Evolutionary conservation across 2,797 vertebrate genomes (phyloP).

Genomic region (Sebastes goodei): DNA sequence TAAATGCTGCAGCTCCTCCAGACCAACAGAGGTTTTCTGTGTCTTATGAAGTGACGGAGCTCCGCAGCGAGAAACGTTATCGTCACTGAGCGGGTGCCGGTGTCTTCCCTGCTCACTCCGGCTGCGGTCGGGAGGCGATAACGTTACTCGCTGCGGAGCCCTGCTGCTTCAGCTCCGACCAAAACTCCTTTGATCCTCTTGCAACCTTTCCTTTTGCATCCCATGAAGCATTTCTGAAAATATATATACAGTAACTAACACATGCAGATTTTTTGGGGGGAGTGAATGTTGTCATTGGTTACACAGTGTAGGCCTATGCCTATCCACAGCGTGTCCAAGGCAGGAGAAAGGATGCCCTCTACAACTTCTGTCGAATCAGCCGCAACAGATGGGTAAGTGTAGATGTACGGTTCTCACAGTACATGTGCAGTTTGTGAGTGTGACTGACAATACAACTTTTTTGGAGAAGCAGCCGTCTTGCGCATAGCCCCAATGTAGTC

Average conservation of each 20-base stretch:
- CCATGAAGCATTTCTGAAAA: background rate
- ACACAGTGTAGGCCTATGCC: background rate
- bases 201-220: background rate
- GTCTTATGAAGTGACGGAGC: too few species aligned
- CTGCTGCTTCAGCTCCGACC: too few species aligned
- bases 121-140: too few species aligned
- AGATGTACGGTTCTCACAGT: background rate
- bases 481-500: too few species aligned
- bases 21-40: too few species aligned
- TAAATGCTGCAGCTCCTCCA: too few species aligned
- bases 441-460: background rate
- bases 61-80: too few species aligned
- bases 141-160: too few species aligned
- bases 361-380: conserved; percentile 48
- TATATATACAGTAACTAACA: background rate
- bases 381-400: conserved; percentile 61
- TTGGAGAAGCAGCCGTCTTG: background rate
- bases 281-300: background rate
- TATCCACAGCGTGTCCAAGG: conserved; percentile 62
- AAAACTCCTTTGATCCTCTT: background rate
- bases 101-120: too few species aligned
- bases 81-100: too few species aligned
- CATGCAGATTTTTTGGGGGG: too few species aligned
- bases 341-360: conserved; percentile 50
- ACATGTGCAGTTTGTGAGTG: background rate